Conservation (phyloP, 2,797 vertebrate species). For the Novumbra hubbsi region DNA sequence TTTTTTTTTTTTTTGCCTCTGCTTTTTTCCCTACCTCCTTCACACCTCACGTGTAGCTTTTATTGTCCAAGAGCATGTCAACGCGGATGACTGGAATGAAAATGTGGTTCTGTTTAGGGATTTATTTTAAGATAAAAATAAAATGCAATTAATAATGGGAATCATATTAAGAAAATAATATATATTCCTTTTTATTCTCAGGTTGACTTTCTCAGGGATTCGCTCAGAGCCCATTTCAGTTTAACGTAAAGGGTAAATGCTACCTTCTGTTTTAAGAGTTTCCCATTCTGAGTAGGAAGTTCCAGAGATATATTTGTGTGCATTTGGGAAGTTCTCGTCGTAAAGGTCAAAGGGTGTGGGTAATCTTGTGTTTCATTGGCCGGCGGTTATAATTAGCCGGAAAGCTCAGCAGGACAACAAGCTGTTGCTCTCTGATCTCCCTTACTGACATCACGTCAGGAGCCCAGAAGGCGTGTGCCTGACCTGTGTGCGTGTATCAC, state of each 20-base stretch:
- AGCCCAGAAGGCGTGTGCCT: background rate
- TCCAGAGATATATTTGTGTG: background rate
- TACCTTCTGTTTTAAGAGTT: slow-evolving; percentile 19
- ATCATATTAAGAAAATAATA: too few relatives aligned
- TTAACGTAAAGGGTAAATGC: slow-evolving; percentile 20
- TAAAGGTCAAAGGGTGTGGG: slow-evolving; percentile 49
- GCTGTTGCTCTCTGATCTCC: slow-evolving; percentile 21
- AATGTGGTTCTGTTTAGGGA: too few relatives aligned
- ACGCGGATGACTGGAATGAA: too few relatives aligned
- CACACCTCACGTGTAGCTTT: too few relatives aligned
- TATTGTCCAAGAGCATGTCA: too few relatives aligned
- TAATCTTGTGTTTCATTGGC: slow-evolving; percentile 53
- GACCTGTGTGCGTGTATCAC: background rate
- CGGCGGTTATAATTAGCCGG: slow-evolving; percentile 51
- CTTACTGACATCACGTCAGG: slow-evolving; percentile 31
- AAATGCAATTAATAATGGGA: too few relatives aligned
- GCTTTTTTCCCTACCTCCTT: too few relatives aligned
- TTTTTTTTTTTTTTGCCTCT: too few relatives aligned
- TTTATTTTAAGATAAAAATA: too few relatives aligned
- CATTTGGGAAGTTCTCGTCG: slow-evolving; percentile 12
- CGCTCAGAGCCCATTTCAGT: slow-evolving; percentile 25
- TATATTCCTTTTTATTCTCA: too few relatives aligned
- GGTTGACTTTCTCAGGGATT: too few relatives aligned
- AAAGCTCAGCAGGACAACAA: slow-evolving; percentile 26
- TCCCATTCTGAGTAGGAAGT: slow-evolving; percentile 19